Evolutionary conservation across 2,888 invertebrate genomes (phyloP), one percentile per base, ranked within the genome.

Genomic region (Ectemnius continuus): DNA sequence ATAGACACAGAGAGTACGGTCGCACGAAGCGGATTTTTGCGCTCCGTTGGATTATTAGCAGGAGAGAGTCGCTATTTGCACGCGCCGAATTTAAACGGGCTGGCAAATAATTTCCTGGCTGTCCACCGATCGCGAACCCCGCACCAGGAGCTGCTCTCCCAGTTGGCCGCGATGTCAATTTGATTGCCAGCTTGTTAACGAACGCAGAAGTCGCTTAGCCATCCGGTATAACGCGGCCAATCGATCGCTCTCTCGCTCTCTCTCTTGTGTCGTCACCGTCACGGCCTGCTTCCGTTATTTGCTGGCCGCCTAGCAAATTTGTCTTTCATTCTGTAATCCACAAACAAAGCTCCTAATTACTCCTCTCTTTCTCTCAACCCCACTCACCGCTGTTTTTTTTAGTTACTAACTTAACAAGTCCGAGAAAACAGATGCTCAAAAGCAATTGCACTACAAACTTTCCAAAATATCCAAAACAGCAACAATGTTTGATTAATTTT

Each of bases 131-230:
- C 52, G n/a, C 52, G 36, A 11, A n/a, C n/a, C n/a, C n/a, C 4
- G 36, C 36, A 2, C 36, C 36, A 36, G 36, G 36, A 36, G n/a
- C n/a, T n/a, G n/a, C n/a, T n/a, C 6, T 36, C 36, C 36, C 36
- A 36, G 36, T 36, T n/a, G n/a, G 36, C 36, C 36, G 11, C 52
- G 16, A 16, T 52, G 52, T 52, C 52, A 52, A 52, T 52, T 52
- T 52, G 52, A 52, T 52, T 52, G 52, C 16, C 52, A 52, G 52
- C 52, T 52, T 52, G 52, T 52, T 52, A 52, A 52, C 52, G 52
- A 52, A 52, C 52, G 52, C 52, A 16, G n/a, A 16, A 52, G n/a
- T 52, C 13, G 16, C 52, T 3, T 23, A 23, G 52, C 36, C 36
- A 6, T 6, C 8, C 36, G 36, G 36, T 36, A 23, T 23, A 36